phyloP scores from a whole-genome alignment of 2,113 vertebrate genomes.

The Bos javanicus region DNA sequence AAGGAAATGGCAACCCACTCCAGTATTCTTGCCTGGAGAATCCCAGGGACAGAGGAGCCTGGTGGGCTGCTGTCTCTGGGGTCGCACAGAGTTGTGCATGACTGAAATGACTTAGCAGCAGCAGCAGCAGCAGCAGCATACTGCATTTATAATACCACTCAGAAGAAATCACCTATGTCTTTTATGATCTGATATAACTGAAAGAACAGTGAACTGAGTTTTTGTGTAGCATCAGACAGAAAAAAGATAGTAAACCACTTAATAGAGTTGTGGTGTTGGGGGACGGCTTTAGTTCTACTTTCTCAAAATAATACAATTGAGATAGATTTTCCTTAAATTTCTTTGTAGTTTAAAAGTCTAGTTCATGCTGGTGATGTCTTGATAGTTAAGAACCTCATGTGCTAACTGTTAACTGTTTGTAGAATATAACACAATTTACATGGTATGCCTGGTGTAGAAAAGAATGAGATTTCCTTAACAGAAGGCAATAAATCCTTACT shows the following conservation, averaged over 20 bases:
- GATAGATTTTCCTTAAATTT: neutral
- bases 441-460: neutral
- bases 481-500: neutral
- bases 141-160: neutral
- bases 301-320: neutral
- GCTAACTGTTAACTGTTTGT: neutral
- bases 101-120: neutral
- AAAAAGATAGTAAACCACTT: neutral
- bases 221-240: neutral
- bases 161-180: neutral
- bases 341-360: neutral
- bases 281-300: neutral
- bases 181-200: neutral
- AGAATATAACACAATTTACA: neutral
- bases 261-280: rapidly evolving
- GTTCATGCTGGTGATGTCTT: neutral
- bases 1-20: neutral
- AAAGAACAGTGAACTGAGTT: neutral
- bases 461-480: neutral
- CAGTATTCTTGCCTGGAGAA: neutral
- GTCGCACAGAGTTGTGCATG: rapidly evolving
- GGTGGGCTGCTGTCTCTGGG: neutral
- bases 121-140: neutral
- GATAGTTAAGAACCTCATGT: neutral
- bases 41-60: neutral